Conservation (phyloP, 2,797 vertebrate genomes). For the Toxotes lorentzi region DNA sequence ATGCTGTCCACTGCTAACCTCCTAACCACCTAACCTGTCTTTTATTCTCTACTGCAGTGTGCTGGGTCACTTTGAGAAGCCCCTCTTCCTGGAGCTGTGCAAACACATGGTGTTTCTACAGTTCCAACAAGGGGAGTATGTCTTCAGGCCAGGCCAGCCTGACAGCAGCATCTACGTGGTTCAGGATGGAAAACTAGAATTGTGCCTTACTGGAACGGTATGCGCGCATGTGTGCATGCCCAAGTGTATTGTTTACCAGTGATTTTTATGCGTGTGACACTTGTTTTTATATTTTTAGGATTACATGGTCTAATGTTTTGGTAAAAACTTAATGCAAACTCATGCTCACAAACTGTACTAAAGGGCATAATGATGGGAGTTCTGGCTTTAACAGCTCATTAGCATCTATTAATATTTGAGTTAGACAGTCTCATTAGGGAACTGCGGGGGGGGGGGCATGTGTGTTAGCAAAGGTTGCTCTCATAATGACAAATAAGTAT, state of each 20-base stretch:
- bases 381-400: conserved; percentile 27
- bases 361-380: conserved; percentile 12
- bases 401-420: conserved; percentile 31
- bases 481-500: neutral
- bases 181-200: conserved; percentile 94
- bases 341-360: conserved; percentile 3
- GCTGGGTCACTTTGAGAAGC: conserved; percentile 97
- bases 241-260: neutral
- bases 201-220: conserved; percentile 91
- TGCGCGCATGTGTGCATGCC: neutral
- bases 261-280: conserved; percentile 25
- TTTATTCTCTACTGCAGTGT: conserved; percentile 83
- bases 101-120: conserved; percentile 96
- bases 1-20: neutral
- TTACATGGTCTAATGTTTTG: neutral
- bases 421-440: conserved; percentile 40
- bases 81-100: conserved; percentile 94
- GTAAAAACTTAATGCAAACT: conserved; percentile 1
- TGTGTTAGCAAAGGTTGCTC: conserved; percentile 13
- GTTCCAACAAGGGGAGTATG: conserved; percentile 92
- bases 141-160: conserved; percentile 93
- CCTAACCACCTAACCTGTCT: neutral
- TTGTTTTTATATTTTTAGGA: conserved; percentile 18
- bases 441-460: neutral
- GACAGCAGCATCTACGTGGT: conserved; percentile 97